Conservation (phyloP, 2,113 vertebrate genomes). For the Oreochromis tanganicae region DNA sequence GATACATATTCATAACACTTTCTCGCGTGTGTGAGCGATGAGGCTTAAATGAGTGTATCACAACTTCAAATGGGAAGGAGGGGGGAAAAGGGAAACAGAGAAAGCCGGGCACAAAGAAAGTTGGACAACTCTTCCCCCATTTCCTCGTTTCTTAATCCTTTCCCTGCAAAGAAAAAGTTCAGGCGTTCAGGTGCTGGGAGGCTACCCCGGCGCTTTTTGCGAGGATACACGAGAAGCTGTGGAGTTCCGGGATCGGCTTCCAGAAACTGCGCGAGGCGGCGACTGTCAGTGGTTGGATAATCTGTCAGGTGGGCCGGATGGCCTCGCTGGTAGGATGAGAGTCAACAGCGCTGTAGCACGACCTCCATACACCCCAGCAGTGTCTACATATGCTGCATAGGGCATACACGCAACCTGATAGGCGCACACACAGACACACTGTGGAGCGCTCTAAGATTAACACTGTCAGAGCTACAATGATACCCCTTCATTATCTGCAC, state of each 20-base stretch:
- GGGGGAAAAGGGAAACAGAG: conserved; percentile 5
- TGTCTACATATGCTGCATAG: conserved; percentile 17
- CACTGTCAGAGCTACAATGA: conserved; percentile 73
- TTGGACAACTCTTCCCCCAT: conserved; percentile 18
- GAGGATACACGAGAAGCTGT: not conserved
- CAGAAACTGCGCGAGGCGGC: conserved; percentile 16
- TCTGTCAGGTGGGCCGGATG: conserved; percentile 57
- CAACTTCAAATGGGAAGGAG: conserved; percentile 67
- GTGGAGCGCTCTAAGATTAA: conserved; percentile 70
- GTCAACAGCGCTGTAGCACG: conserved; percentile 22
- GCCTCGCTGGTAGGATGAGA: conserved; percentile 46
- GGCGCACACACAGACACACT: conserved; percentile 17
- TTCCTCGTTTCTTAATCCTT: not conserved
- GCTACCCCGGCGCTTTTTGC: not conserved
- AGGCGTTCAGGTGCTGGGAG: conserved; percentile 7
- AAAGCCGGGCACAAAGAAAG: conserved; percentile 39
- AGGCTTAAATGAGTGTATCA: conserved; percentile 68
- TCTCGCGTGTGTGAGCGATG: conserved; percentile 53
- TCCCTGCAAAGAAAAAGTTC: not conserved
- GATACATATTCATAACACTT: conserved; percentile 78
- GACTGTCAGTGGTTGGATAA: conserved; percentile 33
- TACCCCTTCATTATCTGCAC: conserved; percentile 77
- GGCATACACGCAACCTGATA: conserved; percentile 8
- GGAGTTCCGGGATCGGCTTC: not conserved
- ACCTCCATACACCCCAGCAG: conserved; percentile 6